Evolutionary conservation across 35 echinoderm and acorn worm genomes (phyloP).

Genomic region (Nesometra sesokonis): DNA sequence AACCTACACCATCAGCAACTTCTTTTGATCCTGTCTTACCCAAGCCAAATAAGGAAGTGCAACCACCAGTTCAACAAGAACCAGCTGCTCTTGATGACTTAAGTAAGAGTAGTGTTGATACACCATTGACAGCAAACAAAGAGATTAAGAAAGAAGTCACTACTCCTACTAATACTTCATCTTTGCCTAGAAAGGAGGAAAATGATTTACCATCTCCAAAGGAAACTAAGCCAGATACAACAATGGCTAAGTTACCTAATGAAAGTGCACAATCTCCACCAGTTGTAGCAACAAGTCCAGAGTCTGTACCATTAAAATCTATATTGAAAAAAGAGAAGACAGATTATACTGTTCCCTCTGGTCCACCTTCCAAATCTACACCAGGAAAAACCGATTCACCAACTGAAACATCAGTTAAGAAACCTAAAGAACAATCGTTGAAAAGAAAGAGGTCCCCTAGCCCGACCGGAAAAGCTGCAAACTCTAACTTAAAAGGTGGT

Average conservation of each 20-base stretch:
- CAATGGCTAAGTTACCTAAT: background rate
- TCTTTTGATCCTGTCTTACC: background rate
- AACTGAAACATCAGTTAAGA: background rate
- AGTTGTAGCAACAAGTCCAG: background rate
- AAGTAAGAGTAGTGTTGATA: background rate
- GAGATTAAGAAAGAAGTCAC: background rate
- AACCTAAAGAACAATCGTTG: background rate
- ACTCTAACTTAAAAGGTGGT: background rate
- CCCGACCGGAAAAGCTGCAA: background rate
- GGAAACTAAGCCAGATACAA: background rate
- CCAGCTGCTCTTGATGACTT: background rate
- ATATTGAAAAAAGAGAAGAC: constrained; percentile 55
- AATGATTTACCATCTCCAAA: background rate
- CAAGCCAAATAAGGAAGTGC: background rate
- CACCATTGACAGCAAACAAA: background rate
- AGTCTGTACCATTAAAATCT: constrained; percentile 32
- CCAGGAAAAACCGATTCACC: constrained; percentile 34
- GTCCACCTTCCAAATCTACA: constrained; percentile 37
- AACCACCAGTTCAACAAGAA: background rate
- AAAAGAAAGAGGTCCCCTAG: constrained; percentile 76
- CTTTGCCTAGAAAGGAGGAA: background rate
- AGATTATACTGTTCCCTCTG: background rate
- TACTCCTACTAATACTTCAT: background rate
- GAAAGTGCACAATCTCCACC: background rate
- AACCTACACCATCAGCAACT: background rate